phyloP scores from a whole-genome alignment of 2,888 invertebrate species.

The Eretmocerus hayati region DNA sequence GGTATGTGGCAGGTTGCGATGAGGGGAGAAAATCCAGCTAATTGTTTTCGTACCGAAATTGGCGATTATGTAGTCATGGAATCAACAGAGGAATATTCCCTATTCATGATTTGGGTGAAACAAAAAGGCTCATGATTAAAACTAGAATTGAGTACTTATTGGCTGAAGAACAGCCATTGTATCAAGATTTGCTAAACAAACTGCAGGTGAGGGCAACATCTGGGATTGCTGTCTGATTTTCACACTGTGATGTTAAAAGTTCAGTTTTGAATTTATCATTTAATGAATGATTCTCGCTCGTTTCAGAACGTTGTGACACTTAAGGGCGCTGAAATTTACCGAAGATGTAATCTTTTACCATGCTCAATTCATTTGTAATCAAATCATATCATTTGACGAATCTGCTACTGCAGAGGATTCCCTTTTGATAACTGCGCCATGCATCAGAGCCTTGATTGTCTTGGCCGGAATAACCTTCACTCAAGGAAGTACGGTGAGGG shows the following conservation, averaged over 20 bases:
- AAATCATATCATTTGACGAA: constrained; percentile 56
- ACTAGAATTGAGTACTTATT: constrained; percentile 70
- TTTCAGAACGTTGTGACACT: constrained; percentile 50
- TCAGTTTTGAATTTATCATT: neutral
- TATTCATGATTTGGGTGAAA: constrained; percentile 62
- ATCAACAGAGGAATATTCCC: constrained; percentile 63
- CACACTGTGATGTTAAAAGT: too few relatives aligned
- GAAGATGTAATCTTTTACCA: constrained; percentile 71
- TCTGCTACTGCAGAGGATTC: constrained; percentile 55
- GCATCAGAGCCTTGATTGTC: constrained; percentile 70
- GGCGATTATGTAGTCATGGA: constrained; percentile 74
- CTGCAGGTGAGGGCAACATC: constrained; percentile 53
- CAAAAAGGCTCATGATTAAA: constrained; percentile 76
- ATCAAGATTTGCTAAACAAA: constrained; percentile 70
- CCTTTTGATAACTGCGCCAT: constrained; percentile 63
- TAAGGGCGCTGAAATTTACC: constrained; percentile 50
- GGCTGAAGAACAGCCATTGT: constrained; percentile 60
- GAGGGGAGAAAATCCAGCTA: constrained; percentile 58
- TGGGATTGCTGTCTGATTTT: too few relatives aligned
- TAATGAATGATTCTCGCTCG: too few relatives aligned
- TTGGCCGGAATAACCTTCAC: constrained; percentile 59
- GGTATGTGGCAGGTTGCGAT: constrained; percentile 79
- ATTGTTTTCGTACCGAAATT: constrained; percentile 34
- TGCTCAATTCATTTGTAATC: constrained; percentile 77
- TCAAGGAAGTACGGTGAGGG: constrained; percentile 18